These are phyloP conservation scores for Zygothrica quintamaculata DNA, from an alignment of 2,888 invertebrate species.

Conservation along the genomic window DNA sequence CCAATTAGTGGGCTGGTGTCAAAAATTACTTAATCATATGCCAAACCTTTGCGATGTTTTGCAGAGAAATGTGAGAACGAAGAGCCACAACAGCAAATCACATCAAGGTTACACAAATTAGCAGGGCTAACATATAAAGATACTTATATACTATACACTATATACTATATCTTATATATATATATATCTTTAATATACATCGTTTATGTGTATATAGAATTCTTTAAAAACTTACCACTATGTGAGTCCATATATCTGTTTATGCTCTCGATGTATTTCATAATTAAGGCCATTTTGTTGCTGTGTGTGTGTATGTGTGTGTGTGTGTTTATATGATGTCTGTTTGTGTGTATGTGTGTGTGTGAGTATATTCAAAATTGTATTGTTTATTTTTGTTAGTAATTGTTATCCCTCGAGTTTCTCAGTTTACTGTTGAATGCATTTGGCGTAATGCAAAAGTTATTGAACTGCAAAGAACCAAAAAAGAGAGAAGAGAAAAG, in stretches of 20 bases:
- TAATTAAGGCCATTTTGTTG: constrained; percentile 90
- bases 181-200: constrained; percentile 14
- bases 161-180: not conserved
- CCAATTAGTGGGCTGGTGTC: constrained; percentile 78
- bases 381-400: constrained; percentile 35
- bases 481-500: not conserved
- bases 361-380: constrained; percentile 53
- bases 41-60: constrained; percentile 52
- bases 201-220: not conserved
- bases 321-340: constrained; percentile 51
- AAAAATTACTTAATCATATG: constrained; percentile 74
- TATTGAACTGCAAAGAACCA: constrained; percentile 55
- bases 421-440: constrained; percentile 34
- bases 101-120: constrained; percentile 79
- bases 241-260: constrained; percentile 92
- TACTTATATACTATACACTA: constrained; percentile 6
- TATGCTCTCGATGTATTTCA: constrained; percentile 91
- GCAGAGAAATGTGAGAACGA: constrained; percentile 61
- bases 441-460: constrained; percentile 44
- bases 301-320: constrained; percentile 74
- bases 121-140: constrained; percentile 32
- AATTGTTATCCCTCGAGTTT: constrained; percentile 41
- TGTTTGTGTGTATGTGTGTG: constrained; percentile 59
- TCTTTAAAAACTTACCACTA: constrained; percentile 88
- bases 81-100: constrained; percentile 27